These are phyloP conservation scores for Porites cylindrica DNA, from an alignment of 92 coral and sea anemone species.

Conservation along the genomic window DNA sequence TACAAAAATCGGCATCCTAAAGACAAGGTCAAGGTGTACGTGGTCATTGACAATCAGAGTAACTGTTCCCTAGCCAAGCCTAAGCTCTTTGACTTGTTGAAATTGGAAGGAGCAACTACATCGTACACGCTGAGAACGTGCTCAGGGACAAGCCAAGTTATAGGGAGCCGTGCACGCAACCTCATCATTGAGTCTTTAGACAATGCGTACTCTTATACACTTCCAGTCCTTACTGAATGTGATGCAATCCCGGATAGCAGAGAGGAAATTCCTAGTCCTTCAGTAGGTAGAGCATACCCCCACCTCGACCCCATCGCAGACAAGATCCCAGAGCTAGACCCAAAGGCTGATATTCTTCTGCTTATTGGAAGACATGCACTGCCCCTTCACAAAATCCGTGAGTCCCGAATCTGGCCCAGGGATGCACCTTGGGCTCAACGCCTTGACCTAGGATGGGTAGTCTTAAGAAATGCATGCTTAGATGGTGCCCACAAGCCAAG, in stretches of 20 bases:
- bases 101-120: slow-evolving; percentile 15
- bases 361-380: slow-evolving; percentile 50
- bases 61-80: slow-evolving; percentile 50
- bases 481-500: slow-evolving; percentile 60
- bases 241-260: slow-evolving; percentile 53
- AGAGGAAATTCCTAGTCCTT: slow-evolving; percentile 61
- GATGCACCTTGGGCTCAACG: slow-evolving; percentile 68
- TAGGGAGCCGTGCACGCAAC: slow-evolving; percentile 40
- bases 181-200: slow-evolving; percentile 57
- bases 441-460: slow-evolving; percentile 70
- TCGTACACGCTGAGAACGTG: slow-evolving; percentile 48
- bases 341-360: slow-evolving; percentile 29
- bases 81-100: slow-evolving; percentile 19
- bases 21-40: slow-evolving; percentile 41
- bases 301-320: slow-evolving; percentile 52
- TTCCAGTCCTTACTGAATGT: slow-evolving; percentile 51
- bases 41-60: slow-evolving; percentile 59
- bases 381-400: slow-evolving; percentile 63
- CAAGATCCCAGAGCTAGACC: slow-evolving; percentile 31
- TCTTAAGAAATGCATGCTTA: slow-evolving; percentile 57
- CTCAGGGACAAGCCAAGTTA: slow-evolving; percentile 22
- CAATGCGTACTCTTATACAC: slow-evolving; percentile 18
- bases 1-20: slow-evolving; percentile 6
- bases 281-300: slow-evolving; percentile 53
- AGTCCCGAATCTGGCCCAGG: slow-evolving; percentile 58